A percentile compares a stretch with the other conserved stretches of the same genome.
Conservation (phyloP, 1,140 invertebrate species). For the Laupala kohalensis region DNA sequence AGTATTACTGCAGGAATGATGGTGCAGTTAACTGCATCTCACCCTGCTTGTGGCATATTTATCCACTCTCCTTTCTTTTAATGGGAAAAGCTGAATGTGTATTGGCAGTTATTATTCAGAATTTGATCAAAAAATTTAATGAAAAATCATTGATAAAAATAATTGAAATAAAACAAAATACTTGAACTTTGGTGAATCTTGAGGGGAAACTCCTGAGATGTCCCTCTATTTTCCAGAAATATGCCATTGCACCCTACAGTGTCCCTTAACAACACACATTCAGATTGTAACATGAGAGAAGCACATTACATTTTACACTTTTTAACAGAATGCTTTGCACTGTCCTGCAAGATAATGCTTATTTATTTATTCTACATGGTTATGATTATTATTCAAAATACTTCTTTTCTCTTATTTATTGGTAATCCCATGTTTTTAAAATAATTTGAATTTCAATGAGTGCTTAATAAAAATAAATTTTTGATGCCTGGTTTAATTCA, state of each 20-base stretch:
- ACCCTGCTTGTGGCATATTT: too few species aligned
- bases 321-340: conserved; percentile 14
- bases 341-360: conserved; percentile 12
- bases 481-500: background rate
- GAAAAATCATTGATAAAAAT: too few species aligned
- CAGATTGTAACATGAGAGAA: background rate
- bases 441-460: conserved; percentile 1
- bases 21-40: background rate
- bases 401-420: conserved; percentile 2
- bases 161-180: too few species aligned
- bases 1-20: background rate
- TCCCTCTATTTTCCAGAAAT: background rate
- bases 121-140: background rate
- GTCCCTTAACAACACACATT: background rate
- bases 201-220: background rate
- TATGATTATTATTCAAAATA: conserved; percentile 7
- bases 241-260: background rate
- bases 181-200: background rate
- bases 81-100: background rate
- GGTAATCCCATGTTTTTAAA: background rate
- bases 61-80: background rate
- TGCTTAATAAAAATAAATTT: background rate
- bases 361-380: conserved; percentile 6
- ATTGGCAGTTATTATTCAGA: background rate
- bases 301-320: background rate